Evolutionary conservation across 2,113 vertebrate species (phyloP), one percentile per base, ranked within the genome.

Genomic region (Falcunculus frontatus): DNA sequence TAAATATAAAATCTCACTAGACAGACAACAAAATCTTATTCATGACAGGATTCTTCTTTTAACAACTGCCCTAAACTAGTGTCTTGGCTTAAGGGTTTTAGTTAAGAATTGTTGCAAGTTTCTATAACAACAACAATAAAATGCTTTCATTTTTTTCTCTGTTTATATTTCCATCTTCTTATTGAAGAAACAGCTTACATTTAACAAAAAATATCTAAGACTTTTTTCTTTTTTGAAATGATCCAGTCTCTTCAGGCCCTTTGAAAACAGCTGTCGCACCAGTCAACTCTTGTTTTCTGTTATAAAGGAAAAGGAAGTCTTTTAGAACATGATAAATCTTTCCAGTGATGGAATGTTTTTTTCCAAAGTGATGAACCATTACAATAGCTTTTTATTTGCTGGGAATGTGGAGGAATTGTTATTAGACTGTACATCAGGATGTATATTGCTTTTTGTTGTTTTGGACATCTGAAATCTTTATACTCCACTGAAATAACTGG

Each of bases 291-390:
- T 90, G 25, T 82, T 96, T 85, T 57, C 69, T 86, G 21, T 84
- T 91, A 33, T 7, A 37, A 70, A 64, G 59, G 63, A 69, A 92
- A 72, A 73, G 67, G 75, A 95, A 86, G 37, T 81, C n/a, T 89
- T 95, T 73, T 57, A 83, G 49, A 92, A 90, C 37, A 44, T 82
- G 81, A 84, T 53, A 79, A 87, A 62, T 95, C 42, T 84, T 96
- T 95, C 63, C 65, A 87, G 25, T 76, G 56, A 73, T 84, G 44
- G 29, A 59, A 60, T 22, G 15, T n/a, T 91, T 79, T 84, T 84
- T 93, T 90, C 83, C 62, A 9, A 91, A 75, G 44, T 74, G 49
- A 67, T 95, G 67, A 67, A 76, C 62, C 68, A 42, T 90, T 53
- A 60, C 46, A 94, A 47, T 53, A 76, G 44, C 44, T 82, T 81